A percentile compares a stretch with the other conserved stretches of the same genome.
These are phyloP conservation scores for Leptopilina myrica DNA, from an alignment of 2,888 invertebrate genomes.

Conservation along the genomic window DNA sequence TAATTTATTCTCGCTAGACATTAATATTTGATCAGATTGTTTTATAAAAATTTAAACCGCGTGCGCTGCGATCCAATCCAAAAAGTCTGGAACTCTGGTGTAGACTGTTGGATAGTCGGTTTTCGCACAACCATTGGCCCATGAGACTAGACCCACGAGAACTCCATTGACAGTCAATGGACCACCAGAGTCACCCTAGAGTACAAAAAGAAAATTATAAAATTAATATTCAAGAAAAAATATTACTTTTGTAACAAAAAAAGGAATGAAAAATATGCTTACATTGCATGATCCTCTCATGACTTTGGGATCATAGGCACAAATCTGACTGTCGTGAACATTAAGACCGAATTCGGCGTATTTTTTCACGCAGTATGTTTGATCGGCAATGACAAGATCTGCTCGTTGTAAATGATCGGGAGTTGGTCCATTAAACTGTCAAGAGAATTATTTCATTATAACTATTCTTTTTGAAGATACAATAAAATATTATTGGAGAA, in stretches of 20 bases:
- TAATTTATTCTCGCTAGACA: too few relatives aligned
- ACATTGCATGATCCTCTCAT: conserved; percentile 45
- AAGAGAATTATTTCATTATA: not conserved
- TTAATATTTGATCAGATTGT: not conserved
- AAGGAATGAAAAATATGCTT: conserved; percentile 1
- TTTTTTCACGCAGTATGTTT: conserved; percentile 29
- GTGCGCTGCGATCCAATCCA: conserved; percentile 33
- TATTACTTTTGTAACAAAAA: too few relatives aligned
- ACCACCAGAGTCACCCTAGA: conserved; percentile 42
- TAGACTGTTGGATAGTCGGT: conserved; percentile 12
- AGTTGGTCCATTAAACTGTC: not conserved
- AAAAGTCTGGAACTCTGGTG: conserved; percentile 37
- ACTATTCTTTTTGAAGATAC: not conserved
- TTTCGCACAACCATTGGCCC: conserved; percentile 21
- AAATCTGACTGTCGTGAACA: conserved; percentile 46
- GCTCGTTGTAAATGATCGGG: conserved; percentile 43
- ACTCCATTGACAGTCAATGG: conserved; percentile 27
- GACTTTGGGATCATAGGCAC: conserved; percentile 34
- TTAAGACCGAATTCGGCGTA: not conserved
- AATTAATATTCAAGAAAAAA: not conserved
- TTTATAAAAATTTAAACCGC: not conserved
- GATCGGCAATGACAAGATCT: conserved; percentile 39
- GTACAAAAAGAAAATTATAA: not conserved
- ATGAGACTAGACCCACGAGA: conserved; percentile 22
- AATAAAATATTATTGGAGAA: not conserved